These are phyloP conservation scores for Psittacula cyanocephala DNA, from an alignment of 2,113 vertebrate species.

Conservation along the genomic window DNA sequence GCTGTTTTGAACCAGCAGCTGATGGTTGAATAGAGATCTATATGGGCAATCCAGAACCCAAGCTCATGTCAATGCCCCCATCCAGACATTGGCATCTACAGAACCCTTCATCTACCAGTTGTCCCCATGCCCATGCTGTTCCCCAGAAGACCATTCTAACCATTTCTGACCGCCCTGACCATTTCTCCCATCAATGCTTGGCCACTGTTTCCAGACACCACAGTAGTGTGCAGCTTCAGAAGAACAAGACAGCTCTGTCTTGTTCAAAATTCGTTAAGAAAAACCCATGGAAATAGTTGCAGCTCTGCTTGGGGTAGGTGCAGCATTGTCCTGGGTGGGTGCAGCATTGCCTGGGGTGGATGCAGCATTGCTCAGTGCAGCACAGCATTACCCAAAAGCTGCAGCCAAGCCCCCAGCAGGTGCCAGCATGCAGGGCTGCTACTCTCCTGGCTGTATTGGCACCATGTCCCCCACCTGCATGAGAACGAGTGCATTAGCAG, in stretches of 20 bases:
- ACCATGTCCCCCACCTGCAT: not conserved
- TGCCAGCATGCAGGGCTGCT: not conserved
- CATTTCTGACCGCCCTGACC: not conserved
- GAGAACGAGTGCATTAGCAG: not conserved
- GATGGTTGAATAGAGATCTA: fast-evolving
- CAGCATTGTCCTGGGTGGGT: not conserved
- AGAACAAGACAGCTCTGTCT: not conserved
- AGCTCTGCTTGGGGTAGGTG: not conserved
- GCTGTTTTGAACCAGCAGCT: not conserved
- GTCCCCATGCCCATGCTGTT: fast-evolving
- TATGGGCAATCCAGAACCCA: not conserved
- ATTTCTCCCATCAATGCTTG: not conserved
- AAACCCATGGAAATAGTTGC: not conserved
- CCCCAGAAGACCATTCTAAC: not conserved
- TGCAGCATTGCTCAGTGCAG: not conserved
- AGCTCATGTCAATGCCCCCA: not conserved
- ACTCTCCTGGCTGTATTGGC: not conserved
- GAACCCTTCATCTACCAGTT: not conserved
- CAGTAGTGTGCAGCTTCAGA: not conserved
- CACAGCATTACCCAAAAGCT: not conserved
- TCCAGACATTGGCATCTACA: not conserved
- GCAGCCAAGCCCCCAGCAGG: not conserved
- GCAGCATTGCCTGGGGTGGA: not conserved
- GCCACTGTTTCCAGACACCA: not conserved
- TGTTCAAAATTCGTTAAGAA: not conserved